Conservation (phyloP, 2,113 vertebrate genomes). For the Peromyscus polionotus region DNA sequence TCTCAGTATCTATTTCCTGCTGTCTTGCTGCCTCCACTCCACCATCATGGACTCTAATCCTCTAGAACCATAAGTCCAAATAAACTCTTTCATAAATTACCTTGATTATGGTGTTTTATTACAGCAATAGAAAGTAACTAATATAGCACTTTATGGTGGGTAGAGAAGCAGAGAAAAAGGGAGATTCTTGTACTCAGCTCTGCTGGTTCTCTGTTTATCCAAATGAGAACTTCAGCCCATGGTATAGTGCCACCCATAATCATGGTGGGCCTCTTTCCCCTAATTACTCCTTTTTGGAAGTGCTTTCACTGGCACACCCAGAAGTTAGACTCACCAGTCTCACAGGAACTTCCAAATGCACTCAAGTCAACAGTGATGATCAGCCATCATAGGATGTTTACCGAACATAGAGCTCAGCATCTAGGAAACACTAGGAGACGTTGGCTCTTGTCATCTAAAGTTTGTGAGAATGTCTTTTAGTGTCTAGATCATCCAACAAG, state of each 20-base stretch:
- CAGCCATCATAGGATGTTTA: neutral
- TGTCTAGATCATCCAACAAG: neutral
- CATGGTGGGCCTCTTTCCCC: neutral
- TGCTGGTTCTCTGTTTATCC: neutral
- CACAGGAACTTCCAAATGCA: neutral
- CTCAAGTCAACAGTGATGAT: neutral
- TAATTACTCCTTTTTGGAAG: neutral
- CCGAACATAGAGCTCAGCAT: neutral
- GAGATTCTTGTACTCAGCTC: neutral
- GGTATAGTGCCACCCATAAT: neutral
- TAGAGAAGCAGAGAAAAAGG: neutral
- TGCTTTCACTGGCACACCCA: neutral
- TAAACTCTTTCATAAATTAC: neutral
- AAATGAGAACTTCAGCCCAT: neutral
- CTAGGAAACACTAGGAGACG: neutral
- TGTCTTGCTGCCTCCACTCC: neutral
- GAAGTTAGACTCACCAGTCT: neutral
- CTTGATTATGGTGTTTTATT: neutral
- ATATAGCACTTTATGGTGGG: neutral
- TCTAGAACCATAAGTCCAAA: neutral
- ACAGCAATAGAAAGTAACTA: neutral
- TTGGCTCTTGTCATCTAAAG: rapidly evolving
- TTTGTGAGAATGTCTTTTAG: neutral
- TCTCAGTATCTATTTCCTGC: neutral
- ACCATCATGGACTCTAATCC: neutral